A percentile compares a stretch with the other conserved stretches of the same genome.
Conservation (phyloP, 2,797 vertebrate species). For the Microhierax caerulescens region DNA sequence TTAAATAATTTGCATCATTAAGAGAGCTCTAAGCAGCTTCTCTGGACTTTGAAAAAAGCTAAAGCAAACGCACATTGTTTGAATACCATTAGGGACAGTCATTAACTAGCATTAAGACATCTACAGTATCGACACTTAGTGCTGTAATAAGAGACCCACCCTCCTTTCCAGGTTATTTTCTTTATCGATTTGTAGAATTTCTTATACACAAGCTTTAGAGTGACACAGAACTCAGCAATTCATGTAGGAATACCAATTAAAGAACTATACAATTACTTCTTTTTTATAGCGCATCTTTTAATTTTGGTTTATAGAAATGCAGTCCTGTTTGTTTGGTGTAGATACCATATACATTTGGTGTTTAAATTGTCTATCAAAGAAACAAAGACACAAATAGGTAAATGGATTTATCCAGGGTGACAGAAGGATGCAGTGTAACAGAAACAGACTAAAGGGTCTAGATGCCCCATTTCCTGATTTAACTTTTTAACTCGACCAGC, state of each 20-base stretch:
- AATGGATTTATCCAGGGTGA: background rate
- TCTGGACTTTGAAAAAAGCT: conserved; percentile 50
- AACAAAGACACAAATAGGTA: background rate
- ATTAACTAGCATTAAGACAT: conserved; percentile 39
- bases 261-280: background rate
- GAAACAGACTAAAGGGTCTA: background rate
- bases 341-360: background rate
- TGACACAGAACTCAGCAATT: background rate
- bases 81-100: conserved; percentile 29
- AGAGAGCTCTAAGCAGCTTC: conserved; percentile 45
- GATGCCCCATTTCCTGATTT: background rate
- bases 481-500: background rate
- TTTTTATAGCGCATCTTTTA: background rate
- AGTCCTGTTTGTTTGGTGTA: background rate
- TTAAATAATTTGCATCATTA: conserved; percentile 58
- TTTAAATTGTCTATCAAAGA: background rate
- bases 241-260: background rate
- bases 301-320: background rate
- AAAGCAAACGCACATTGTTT: conserved; percentile 46
- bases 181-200: conserved; percentile 34
- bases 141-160: background rate
- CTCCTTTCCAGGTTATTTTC: background rate
- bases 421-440: background rate
- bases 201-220: background rate
- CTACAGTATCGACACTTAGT: background rate